Percentiles rank a stretch among this genome's conserved stretches.
phyloP scores from a whole-genome alignment of 2,113 vertebrate genomes.

The Strix aluco region DNA sequence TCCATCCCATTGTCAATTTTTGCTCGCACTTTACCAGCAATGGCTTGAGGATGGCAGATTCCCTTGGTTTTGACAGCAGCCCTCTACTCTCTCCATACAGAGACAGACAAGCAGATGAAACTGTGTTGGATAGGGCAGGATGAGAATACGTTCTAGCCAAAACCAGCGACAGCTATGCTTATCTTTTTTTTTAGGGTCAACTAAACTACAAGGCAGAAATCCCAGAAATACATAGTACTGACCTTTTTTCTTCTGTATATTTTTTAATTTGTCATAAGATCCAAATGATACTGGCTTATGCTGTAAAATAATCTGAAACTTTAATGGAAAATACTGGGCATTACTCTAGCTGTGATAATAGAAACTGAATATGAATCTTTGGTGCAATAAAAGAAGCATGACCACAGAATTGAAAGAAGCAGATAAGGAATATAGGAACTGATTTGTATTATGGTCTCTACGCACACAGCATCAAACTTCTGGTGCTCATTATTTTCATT shows the following conservation, averaged over 20 bases:
- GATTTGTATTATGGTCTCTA: not conserved
- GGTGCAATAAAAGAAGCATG: not conserved
- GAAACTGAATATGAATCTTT: not conserved
- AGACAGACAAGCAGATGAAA: not conserved
- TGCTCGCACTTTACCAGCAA: not conserved
- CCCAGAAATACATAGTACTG: not conserved
- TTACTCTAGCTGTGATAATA: not conserved
- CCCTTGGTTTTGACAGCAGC: not conserved
- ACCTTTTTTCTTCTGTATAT: not conserved
- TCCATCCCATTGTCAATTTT: not conserved
- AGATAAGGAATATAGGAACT: not conserved
- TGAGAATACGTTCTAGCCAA: not conserved
- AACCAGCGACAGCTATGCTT: not conserved
- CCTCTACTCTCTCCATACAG: not conserved
- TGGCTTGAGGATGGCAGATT: not conserved
- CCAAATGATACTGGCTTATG: not conserved
- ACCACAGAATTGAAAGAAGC: not conserved
- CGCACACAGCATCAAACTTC: not conserved
- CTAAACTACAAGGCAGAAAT: not conserved
- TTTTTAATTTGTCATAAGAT: not conserved
- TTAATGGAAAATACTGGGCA: not conserved
- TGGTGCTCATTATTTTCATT: not conserved
- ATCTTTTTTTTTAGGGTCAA: not conserved
- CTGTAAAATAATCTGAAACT: not conserved
- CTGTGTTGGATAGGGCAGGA: not conserved